These are phyloP conservation scores for Chelmon rostratus DNA, from an alignment of 2,797 vertebrate genomes.

Conservation along the genomic window DNA sequence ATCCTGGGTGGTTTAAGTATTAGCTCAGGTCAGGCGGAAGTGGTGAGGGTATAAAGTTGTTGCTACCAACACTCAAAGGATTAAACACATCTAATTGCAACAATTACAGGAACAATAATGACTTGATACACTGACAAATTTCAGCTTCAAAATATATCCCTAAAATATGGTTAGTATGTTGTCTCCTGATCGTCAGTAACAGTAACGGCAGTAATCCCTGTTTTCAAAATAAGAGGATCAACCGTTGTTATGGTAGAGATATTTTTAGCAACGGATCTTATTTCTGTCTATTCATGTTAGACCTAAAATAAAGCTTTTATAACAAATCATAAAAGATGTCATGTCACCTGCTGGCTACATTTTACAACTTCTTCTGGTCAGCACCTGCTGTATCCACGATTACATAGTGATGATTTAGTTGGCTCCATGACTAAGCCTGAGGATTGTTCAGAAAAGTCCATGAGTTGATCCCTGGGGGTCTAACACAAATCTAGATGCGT, in stretches of 20 bases:
- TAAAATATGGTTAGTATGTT: neutral
- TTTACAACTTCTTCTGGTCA: conserved; percentile 30
- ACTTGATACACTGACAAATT: conserved; percentile 14
- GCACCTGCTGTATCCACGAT: conserved; percentile 48
- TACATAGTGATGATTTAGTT: conserved; percentile 41
- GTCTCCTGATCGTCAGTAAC: conserved; percentile 11
- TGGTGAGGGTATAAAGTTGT: conserved; percentile 54
- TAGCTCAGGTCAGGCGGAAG: conserved; percentile 44
- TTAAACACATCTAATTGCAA: conserved; percentile 65
- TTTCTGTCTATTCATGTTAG: conserved; percentile 31
- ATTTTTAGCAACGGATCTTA: conserved; percentile 53
- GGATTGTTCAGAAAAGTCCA: conserved; percentile 35
- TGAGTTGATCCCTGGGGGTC: conserved; percentile 24
- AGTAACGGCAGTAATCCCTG: conserved; percentile 28
- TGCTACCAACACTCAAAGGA: conserved; percentile 68
- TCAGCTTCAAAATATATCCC: conserved; percentile 1
- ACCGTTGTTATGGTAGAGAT: conserved; percentile 18
- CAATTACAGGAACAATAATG: conserved; percentile 65
- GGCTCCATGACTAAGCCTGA: conserved; percentile 45
- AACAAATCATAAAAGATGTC: conserved; percentile 42
- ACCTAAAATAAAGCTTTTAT: conserved; percentile 39
- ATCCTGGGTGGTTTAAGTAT: conserved; percentile 32
- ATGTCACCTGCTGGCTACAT: conserved; percentile 33
- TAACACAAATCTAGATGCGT: conserved; percentile 24
- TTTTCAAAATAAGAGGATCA: conserved; percentile 46